These are phyloP conservation scores for Myripristis murdjan DNA, from an alignment of 2,797 vertebrate genomes.

Conservation along the genomic window DNA sequence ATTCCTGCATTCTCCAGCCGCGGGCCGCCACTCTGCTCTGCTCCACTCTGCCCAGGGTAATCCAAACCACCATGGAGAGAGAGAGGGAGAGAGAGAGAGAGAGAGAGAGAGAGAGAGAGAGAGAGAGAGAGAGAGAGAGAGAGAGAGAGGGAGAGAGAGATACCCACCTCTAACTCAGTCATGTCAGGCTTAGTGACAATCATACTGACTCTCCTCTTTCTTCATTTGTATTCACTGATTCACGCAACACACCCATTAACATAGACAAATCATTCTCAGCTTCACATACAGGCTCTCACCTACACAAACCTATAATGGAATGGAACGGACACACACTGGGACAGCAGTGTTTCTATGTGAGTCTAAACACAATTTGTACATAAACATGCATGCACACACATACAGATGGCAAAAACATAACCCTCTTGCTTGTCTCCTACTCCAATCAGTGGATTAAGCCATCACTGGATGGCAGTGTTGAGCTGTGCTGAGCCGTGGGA, in stretches of 20 bases:
- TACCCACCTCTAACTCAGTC: conserved; percentile 42
- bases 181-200: conserved; percentile 57
- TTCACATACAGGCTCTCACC: conserved; percentile 1
- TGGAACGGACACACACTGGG: conserved; percentile 4
- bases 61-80: conserved; percentile 52
- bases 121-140: too few relatives aligned
- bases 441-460: conserved; percentile 16
- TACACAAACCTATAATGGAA: conserved; percentile 14
- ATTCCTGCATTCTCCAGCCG: conserved; percentile 74
- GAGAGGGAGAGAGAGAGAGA: too few relatives aligned
- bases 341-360: background rate
- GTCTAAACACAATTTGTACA: conserved; percentile 11
- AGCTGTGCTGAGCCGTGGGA: conserved; percentile 54
- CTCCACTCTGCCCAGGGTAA: conserved; percentile 62
- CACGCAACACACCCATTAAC: background rate
- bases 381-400: too few relatives aligned
- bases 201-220: conserved; percentile 2
- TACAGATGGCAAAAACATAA: background rate
- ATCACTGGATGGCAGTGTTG: conserved; percentile 88
- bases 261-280: background rate
- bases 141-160: too few relatives aligned
- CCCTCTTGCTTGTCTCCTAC: background rate
- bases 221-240: conserved; percentile 1
- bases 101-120: too few relatives aligned
- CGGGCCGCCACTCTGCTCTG: conserved; percentile 49